phyloP scores from a whole-genome alignment of 2,113 vertebrate genomes.

The Dasypus novemcinctus region DNA sequence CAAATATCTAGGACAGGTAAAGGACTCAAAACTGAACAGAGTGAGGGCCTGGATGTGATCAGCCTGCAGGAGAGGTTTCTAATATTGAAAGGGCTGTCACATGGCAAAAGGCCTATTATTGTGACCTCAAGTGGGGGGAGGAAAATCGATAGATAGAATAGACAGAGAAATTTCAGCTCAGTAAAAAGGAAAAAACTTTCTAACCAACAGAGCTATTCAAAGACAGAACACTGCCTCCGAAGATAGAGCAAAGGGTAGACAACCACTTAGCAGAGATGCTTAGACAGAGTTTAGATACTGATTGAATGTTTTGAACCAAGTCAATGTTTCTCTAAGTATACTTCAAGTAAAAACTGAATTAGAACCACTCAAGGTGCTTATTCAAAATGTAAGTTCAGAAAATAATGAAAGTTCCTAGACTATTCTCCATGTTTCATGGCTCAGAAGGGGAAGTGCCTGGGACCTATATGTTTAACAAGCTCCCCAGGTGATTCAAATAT shows the following conservation, averaged over 20 bases:
- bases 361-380: not conserved
- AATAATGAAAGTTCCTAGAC: not conserved
- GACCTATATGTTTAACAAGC: not conserved
- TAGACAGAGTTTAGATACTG: not conserved
- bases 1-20: not conserved
- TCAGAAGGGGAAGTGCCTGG: not conserved
- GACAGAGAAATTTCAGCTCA: constrained; percentile 22
- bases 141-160: not conserved
- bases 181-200: not conserved
- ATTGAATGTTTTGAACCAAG: not conserved
- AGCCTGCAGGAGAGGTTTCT: not conserved
- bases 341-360: constrained; percentile 15
- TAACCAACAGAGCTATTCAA: not conserved
- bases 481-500: not conserved
- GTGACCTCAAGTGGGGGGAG: not conserved
- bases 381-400: not conserved
- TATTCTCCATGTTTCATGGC: not conserved
- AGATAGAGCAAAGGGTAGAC: not conserved
- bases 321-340: not conserved
- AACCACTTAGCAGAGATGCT: not conserved
- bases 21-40: not conserved
- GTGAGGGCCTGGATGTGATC: not conserved
- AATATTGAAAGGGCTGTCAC: not conserved
- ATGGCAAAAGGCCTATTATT: constrained; percentile 4
- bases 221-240: not conserved